Percentiles rank a stretch among this genome's conserved stretches.
These are phyloP conservation scores for Celastrina argiolus DNA, from an alignment of 2,888 invertebrate species.

Conservation along the genomic window DNA sequence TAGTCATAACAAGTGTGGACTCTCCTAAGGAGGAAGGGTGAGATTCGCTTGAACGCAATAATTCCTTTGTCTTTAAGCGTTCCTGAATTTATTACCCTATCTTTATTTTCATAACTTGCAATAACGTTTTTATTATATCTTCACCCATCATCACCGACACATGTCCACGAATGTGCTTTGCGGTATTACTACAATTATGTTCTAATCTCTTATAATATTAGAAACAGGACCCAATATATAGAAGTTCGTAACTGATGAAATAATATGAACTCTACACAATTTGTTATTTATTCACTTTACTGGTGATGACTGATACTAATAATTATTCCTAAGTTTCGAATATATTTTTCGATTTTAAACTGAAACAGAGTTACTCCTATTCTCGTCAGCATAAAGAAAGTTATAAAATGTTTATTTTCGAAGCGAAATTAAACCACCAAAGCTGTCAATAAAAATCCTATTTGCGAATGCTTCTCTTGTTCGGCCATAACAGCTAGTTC, in stretches of 20 bases:
- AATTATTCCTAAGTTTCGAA: too few species aligned
- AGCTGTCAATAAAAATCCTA: not conserved
- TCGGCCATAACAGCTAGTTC: not conserved
- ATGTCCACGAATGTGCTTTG: not conserved
- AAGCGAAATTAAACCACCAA: not conserved
- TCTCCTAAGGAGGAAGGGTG: constrained; percentile 57
- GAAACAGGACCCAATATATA: too few species aligned
- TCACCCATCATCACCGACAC: not conserved
- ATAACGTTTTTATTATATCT: constrained; percentile 10
- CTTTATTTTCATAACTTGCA: constrained; percentile 5
- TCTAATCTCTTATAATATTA: not conserved
- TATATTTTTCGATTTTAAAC: too few species aligned
- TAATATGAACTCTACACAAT: too few species aligned
- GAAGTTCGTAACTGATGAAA: too few species aligned
- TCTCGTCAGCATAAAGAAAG: not conserved
- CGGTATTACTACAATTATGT: not conserved
- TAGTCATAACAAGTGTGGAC: constrained; percentile 63
- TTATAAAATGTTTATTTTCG: not conserved
- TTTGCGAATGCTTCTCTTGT: not conserved
- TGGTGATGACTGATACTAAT: too few species aligned
- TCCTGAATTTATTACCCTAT: constrained; percentile 13
- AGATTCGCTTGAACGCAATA: constrained; percentile 23
- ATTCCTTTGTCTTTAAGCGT: constrained; percentile 6
- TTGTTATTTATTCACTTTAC: too few species aligned
- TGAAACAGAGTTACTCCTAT: too few species aligned